A percentile compares a stretch with the other conserved stretches of the same genome.
Conservation (phyloP, 2,797 vertebrate species). For the Phoxinus dragarum region DNA sequence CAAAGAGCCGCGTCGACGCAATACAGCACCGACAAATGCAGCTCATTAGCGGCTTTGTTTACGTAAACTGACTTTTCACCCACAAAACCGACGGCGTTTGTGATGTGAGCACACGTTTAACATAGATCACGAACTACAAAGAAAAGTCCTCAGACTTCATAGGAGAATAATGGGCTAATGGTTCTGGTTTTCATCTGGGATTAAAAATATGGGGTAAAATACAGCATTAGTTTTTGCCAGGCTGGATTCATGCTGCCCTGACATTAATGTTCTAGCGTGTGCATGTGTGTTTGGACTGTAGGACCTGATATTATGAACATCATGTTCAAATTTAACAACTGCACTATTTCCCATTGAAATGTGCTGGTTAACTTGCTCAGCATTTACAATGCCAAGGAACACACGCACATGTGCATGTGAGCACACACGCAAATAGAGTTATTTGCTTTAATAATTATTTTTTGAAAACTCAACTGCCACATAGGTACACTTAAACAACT, state of each 20-base stretch:
- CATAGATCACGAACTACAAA: slow-evolving; percentile 55
- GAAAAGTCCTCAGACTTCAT: slow-evolving; percentile 49
- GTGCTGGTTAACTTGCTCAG: slow-evolving; percentile 57
- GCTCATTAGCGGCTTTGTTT: slow-evolving; percentile 65
- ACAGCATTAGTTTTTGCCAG: slow-evolving; percentile 26
- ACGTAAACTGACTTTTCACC: slow-evolving; percentile 49
- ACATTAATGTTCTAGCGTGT: slow-evolving; percentile 19
- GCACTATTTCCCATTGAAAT: slow-evolving; percentile 51
- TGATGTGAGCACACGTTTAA: slow-evolving; percentile 30
- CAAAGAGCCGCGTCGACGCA: slow-evolving; percentile 48
- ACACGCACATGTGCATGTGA: slow-evolving; percentile 26
- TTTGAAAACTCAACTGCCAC: slow-evolving; percentile 34
- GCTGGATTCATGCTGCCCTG: slow-evolving; percentile 44
- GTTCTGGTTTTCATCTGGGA: slow-evolving; percentile 52
- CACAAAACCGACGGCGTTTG: slow-evolving; percentile 44
- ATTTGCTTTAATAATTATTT: slow-evolving; percentile 49
- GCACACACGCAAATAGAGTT: slow-evolving; percentile 40
- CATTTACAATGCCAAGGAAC: slow-evolving; percentile 58
- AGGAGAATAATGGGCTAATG: slow-evolving; percentile 37
- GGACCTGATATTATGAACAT: slow-evolving; percentile 47
- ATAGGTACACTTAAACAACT: slow-evolving; percentile 39
- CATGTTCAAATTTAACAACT: slow-evolving; percentile 60
- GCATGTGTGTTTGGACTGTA: background rate
- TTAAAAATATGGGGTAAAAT: slow-evolving; percentile 45
- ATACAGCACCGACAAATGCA: slow-evolving; percentile 50